These are phyloP conservation scores for Sminthurinus aureus DNA, from an alignment of 2,888 invertebrate genomes.

Conservation along the genomic window DNA sequence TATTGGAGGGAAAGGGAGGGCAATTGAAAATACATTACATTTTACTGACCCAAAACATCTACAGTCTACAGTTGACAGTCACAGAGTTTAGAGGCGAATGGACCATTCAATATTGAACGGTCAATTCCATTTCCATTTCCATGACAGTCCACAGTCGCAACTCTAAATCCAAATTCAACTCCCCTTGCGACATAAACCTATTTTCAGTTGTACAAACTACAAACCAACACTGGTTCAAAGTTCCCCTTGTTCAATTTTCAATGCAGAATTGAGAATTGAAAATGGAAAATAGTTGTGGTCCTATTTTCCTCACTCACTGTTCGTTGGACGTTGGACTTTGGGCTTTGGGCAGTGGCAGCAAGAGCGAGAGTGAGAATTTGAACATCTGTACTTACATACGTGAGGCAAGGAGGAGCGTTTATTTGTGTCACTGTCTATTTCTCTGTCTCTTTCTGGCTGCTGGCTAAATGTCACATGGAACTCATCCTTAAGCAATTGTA, in stretches of 20 bases:
- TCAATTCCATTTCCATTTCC: not conserved
- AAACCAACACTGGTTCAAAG: not conserved
- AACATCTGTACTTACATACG: not conserved
- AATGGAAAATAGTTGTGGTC: not conserved
- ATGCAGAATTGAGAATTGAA: not conserved
- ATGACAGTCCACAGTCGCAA: not conserved
- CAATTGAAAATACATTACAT: not conserved
- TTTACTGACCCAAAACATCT: slow-evolving; percentile 1
- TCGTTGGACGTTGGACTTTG: not conserved
- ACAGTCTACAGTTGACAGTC: not conserved
- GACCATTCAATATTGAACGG: not conserved
- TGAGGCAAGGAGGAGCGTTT: not conserved
- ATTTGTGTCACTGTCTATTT: not conserved
- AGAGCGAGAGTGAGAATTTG: slow-evolving; percentile 14
- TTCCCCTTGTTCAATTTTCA: not conserved
- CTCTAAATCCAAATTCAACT: not conserved
- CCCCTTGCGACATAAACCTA: not conserved
- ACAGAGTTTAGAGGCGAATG: not conserved
- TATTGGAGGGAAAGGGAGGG: not conserved
- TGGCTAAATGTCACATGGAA: not conserved
- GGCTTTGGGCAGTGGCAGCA: not conserved
- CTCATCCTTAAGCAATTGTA: not conserved
- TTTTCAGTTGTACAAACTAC: not conserved
- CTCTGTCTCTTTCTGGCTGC: too few relatives aligned
- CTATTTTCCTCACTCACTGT: not conserved